A percentile compares a stretch with the other conserved stretches of the same genome.
Conservation (phyloP, 2,797 vertebrate genomes). For the Coreius guichenoti region DNA sequence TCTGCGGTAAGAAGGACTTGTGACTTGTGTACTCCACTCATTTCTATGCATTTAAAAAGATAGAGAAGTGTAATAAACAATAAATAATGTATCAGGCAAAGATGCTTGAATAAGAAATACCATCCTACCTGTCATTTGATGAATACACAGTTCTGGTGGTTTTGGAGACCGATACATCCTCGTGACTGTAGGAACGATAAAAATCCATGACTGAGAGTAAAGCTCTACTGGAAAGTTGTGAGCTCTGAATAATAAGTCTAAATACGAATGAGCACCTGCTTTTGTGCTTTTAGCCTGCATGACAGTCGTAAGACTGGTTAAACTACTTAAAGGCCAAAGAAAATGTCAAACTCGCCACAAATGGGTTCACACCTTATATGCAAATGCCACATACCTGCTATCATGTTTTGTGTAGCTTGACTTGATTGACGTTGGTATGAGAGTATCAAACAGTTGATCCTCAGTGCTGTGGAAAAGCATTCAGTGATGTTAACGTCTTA, state of each 20-base stretch:
- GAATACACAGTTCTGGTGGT: slow-evolving; percentile 65
- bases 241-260: slow-evolving; percentile 7
- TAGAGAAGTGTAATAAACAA: neutral
- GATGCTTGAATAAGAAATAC: neutral
- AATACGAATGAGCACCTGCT: slow-evolving; percentile 71
- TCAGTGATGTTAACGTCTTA: neutral
- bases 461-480: slow-evolving; percentile 61
- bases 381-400: slow-evolving; percentile 64
- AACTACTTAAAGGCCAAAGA: slow-evolving; percentile 60
- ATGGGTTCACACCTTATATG: slow-evolving; percentile 34
- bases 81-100: neutral
- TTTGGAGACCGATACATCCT: slow-evolving; percentile 63
- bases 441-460: slow-evolving; percentile 52
- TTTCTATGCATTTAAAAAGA: slow-evolving; percentile 32
- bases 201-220: slow-evolving; percentile 47
- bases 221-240: slow-evolving; percentile 1
- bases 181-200: slow-evolving; percentile 58
- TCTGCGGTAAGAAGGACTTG: slow-evolving; percentile 50
- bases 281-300: slow-evolving; percentile 65
- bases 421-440: slow-evolving; percentile 52
- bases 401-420: slow-evolving; percentile 39
- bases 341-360: slow-evolving; percentile 44
- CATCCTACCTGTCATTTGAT: slow-evolving; percentile 49
- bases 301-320: slow-evolving; percentile 69
- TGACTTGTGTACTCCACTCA: slow-evolving; percentile 26